Base-by-base conservation (phyloP, 2,797 vertebrate species). In the Pipistrellus kuhlii region DNA sequence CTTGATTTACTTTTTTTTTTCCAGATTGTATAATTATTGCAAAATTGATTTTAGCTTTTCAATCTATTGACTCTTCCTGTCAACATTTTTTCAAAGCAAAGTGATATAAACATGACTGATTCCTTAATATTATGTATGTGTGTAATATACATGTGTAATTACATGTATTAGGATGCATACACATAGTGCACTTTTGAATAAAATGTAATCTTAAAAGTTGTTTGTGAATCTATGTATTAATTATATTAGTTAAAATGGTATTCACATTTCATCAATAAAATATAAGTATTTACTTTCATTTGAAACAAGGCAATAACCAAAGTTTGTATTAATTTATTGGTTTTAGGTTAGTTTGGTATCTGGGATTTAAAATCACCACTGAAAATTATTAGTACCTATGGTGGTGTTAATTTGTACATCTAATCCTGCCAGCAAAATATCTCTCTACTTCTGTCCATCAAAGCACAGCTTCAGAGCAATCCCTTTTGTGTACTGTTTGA, bases 21-120 rank as follows among this genome's bases (percentile, higher is more conserved):
- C 0, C 12, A 78, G 18, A 94, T 30, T 9, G n/a, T 27, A 3
- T 48, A 41, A 55, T 81, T 78, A 90, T 38, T 92, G 85, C 35
- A 59, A 87, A 91, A 62, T 73, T 82, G n/a, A 88, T 88, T 35
- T 91, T 62, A 32, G 35, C 5, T 85, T 72, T 72, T 21, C 18
- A 35, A 2, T 48, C 46, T 41, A 51, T 66, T 81, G 41, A 38
- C 3, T 51, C 73, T 93, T 57, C 13, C 15, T 59, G 81, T 91
- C 77, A 53, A 77, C 10, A 53, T 62, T 85, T 93, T 91, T 94
- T 88, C 72, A 71, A 85, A 84, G 8, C 77, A 57, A 92, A 87
- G 71, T 85, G 0, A 59, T 64, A 44, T 5, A 57, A 84, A 35
- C 18, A 69, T 41, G 5, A 21, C 32, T 86, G 32, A 32, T 53